A percentile compares a stretch with the other conserved stretches of the same genome.
Conservation (phyloP, 2,888 invertebrate genomes). For the Xanthia togata region DNA sequence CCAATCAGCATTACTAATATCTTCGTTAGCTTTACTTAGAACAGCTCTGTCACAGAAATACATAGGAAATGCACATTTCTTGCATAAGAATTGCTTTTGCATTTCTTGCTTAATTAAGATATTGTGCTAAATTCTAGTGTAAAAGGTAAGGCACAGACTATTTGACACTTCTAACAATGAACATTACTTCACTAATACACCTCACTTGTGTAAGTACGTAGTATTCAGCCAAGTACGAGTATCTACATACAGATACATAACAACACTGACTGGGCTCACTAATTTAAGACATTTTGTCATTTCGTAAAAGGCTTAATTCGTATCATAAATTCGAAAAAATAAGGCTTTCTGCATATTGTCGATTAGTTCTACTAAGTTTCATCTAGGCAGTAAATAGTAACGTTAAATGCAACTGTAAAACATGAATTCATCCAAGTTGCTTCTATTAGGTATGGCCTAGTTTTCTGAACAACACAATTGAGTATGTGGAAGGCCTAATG, state of each 20-base stretch:
- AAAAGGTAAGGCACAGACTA: constrained; percentile 79
- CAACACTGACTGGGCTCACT: constrained; percentile 34
- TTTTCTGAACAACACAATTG: constrained; percentile 47
- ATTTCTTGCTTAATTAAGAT: constrained; percentile 50
- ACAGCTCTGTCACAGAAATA: constrained; percentile 55
- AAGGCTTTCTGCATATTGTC: constrained; percentile 51
- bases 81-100: too few species aligned
- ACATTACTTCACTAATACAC: constrained; percentile 17
- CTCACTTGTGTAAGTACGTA: constrained; percentile 4
- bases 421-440: constrained; percentile 15
- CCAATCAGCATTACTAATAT: constrained; percentile 51
- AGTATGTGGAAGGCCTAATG: constrained; percentile 44
- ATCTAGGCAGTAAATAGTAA: constrained; percentile 32
- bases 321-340: constrained; percentile 64
- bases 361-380: constrained; percentile 54
- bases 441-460: constrained; percentile 24
- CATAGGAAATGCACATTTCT: constrained; percentile 55
- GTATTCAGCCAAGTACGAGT: constrained; percentile 9
- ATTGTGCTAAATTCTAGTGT: constrained; percentile 69
- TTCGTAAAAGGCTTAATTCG: constrained; percentile 60
- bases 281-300: constrained; percentile 42
- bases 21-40: constrained; percentile 49
- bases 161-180: constrained; percentile 72
- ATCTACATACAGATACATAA: constrained; percentile 18
- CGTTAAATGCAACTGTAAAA: constrained; percentile 31